phyloP scores from a whole-genome alignment of 2,797 vertebrate genomes.

The Macrochelys suwanniensis region DNA sequence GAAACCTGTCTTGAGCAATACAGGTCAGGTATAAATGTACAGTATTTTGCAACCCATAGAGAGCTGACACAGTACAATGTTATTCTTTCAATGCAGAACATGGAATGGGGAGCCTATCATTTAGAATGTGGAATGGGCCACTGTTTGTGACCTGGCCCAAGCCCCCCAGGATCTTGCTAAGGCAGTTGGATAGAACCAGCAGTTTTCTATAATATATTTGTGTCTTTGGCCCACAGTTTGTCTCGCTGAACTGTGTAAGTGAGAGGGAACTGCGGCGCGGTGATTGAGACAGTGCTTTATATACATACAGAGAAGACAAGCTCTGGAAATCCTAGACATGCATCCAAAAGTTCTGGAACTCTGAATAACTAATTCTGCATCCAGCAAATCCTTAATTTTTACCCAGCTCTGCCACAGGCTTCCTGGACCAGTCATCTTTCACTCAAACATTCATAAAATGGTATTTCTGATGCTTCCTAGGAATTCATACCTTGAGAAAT shows the following conservation, averaged over 20 bases:
- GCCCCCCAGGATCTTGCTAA: background rate
- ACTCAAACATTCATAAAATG: background rate
- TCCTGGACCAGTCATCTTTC: background rate
- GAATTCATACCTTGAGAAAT: background rate
- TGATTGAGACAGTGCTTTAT: background rate
- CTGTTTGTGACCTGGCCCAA: background rate
- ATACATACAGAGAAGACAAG: background rate
- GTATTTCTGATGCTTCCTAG: background rate
- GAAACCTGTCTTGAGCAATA: background rate
- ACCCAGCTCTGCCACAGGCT: background rate
- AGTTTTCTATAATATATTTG: background rate
- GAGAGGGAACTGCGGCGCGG: background rate
- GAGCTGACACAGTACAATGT: background rate
- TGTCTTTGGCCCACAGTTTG: rapidly evolving
- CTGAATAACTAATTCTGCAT: background rate
- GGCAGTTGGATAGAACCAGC: background rate
- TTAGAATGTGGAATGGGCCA: background rate
- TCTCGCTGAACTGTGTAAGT: background rate
- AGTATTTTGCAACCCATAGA: background rate
- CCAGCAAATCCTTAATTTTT: background rate
- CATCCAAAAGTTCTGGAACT: background rate
- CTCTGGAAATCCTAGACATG: background rate
- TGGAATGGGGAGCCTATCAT: background rate
- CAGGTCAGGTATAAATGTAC: background rate
- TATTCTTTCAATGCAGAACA: background rate